These are phyloP conservation scores for Metaphire vulgaris DNA, from an alignment of 1,140 invertebrate species.

Conservation along the genomic window DNA sequence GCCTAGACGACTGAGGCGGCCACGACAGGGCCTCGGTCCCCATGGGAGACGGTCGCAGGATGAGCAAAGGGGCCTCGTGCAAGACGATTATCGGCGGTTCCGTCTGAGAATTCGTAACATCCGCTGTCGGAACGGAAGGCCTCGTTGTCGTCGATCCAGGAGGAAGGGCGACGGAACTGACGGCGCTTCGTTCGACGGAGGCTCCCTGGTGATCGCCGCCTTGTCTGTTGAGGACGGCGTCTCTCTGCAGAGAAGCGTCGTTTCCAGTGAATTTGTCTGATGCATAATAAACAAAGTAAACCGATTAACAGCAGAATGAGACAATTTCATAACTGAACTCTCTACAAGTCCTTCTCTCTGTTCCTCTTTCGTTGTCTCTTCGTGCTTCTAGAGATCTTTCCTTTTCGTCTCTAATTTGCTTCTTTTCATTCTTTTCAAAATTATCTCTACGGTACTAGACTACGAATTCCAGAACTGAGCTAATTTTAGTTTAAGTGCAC, in stretches of 20 bases:
- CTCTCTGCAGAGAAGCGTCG: not conserved
- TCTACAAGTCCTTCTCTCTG: not conserved
- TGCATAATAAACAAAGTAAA: not conserved
- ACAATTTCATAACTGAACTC: not conserved
- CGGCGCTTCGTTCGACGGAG: not conserved
- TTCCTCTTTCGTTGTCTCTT: not conserved
- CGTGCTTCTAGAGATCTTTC: too few relatives aligned
- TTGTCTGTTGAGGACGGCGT: not conserved
- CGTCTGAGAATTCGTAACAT: not conserved
- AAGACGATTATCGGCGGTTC: constrained; percentile 7
- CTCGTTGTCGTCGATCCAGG: constrained; percentile 5
- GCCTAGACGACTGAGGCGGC: not conserved
- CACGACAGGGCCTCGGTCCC: not conserved
- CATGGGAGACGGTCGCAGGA: not conserved
- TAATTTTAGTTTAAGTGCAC: too few relatives aligned
- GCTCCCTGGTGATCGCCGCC: not conserved
- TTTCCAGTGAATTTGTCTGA: not conserved
- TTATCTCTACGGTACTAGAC: too few relatives aligned
- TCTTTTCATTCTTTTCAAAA: too few relatives aligned
- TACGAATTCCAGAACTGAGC: too few relatives aligned
- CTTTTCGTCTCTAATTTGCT: too few relatives aligned
- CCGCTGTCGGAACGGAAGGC: not conserved
- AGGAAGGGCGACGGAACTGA: not conserved
- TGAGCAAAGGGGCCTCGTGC: constrained; percentile 10
- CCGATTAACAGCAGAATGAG: not conserved